A percentile compares a stretch with the other conserved stretches of the same genome.
Conservation (phyloP, 2,797 vertebrate genomes). For the Sebastes melanostomus region DNA sequence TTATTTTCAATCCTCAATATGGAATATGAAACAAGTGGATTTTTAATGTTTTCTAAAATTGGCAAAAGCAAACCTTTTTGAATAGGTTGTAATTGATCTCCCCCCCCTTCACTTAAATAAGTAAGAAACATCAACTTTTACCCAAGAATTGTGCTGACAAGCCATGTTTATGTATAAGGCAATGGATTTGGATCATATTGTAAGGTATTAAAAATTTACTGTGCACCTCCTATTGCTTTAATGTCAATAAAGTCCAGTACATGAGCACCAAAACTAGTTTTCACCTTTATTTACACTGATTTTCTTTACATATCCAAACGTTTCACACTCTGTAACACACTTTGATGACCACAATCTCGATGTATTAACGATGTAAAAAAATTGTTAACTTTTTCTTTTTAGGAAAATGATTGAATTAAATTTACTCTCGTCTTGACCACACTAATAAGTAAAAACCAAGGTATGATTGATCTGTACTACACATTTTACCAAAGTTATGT, state of each 20-base stretch:
- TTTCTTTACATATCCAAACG: background rate
- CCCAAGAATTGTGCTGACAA: conserved; percentile 48
- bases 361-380: too few species aligned
- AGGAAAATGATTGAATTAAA: background rate
- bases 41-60: conserved; percentile 28
- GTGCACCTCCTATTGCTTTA: conserved; percentile 81
- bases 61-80: background rate
- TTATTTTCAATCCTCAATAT: background rate
- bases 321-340: background rate
- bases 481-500: background rate
- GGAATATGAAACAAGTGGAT: background rate
- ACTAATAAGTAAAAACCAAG: background rate
- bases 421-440: background rate
- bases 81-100: background rate
- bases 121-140: conserved; percentile 29
- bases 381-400: too few species aligned
- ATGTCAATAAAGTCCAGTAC: conserved; percentile 83
- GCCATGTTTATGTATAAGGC: conserved; percentile 48
- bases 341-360: background rate
- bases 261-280: conserved; percentile 64
- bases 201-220: conserved; percentile 68
- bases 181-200: conserved; percentile 68
- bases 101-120: background rate
- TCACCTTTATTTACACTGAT: background rate
- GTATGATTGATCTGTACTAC: background rate